Percentiles rank a stretch among this genome's conserved stretches.
Conservation (phyloP, 1,140 invertebrate species). For the Saccostrea cuccullata region DNA sequence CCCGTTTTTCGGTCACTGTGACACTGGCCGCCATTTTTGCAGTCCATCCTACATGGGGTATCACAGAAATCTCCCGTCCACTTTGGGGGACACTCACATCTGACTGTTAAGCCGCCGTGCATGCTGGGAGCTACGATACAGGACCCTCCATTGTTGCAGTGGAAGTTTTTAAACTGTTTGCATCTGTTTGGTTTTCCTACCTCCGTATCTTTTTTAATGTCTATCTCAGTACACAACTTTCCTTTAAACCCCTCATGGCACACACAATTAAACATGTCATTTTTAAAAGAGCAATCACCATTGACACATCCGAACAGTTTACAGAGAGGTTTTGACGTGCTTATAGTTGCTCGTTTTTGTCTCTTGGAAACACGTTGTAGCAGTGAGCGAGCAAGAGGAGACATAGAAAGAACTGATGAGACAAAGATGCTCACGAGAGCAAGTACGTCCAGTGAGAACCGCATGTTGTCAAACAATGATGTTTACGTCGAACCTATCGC, state of each 20-base stretch:
- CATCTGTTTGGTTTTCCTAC: neutral
- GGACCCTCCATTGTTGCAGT: neutral
- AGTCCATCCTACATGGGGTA: slow-evolving; percentile 6
- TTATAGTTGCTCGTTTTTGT: neutral
- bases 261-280: neutral
- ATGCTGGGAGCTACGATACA: neutral
- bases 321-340: neutral
- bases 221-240: neutral
- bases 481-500: slow-evolving; percentile 1
- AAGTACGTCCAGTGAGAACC: neutral
- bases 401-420: neutral
- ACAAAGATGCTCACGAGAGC: neutral
- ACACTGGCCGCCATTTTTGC: neutral
- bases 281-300: neutral
- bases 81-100: neutral
- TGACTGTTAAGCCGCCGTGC: neutral
- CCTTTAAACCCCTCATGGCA: neutral
- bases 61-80: slow-evolving; percentile 15
- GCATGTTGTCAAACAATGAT: slow-evolving; percentile 33
- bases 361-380: neutral
- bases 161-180: neutral
- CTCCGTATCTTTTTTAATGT: neutral
- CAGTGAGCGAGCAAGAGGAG: neutral
- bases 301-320: neutral
- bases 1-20: neutral